Evolutionary conservation across 2,113 vertebrate species (phyloP), one percentile per base, ranked within the genome.

Genomic region (Solea senegalensis): DNA sequence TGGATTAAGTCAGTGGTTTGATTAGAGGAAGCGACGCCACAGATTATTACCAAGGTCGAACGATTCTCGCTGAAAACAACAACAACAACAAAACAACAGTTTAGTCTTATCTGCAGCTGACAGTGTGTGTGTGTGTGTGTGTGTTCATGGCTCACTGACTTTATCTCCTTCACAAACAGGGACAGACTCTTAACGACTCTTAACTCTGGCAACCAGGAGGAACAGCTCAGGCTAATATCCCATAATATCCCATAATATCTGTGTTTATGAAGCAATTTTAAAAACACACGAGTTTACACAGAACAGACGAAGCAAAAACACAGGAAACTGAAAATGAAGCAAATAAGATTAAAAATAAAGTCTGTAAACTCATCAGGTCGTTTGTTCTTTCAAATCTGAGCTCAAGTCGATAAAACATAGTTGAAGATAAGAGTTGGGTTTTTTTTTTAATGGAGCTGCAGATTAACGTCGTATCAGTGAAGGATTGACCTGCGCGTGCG

Each of bases 1-100:
- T 81, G 79, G 88, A 92, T 92, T 88, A 90, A 34, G 81, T 81
- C 81, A 74, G 71, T 44, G 72, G 72, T 82, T 87, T 90, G 86
- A 93, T 92, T 89, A 87, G 76, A 39, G 45, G 82, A 84, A 76
- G 54, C 72, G 76, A 73, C 79, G 61, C 83, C 69, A 74, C 69
- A 88, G 85, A 91, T 92, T 90, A 89, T 34, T 34, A 34, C 73
- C 74, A 78, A 81, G 80, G 79, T 79, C 39, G 81, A 83, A 82
- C 78, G 52, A 67, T 84, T 73, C 85, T 87, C 63, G 69, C 90
- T 82, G 81, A 82, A 76, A 82, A 84, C 73, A 68, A 39, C 15
- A 62, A n/a, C n/a, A n/a, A 59, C 5, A 16, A 48, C 57, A 86
- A 89, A 87, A 86, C 78, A 81, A 76, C 83, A 69, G 87, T 85